Conservation (phyloP, 2,113 vertebrate genomes). For the Mustela nigripes region DNA sequence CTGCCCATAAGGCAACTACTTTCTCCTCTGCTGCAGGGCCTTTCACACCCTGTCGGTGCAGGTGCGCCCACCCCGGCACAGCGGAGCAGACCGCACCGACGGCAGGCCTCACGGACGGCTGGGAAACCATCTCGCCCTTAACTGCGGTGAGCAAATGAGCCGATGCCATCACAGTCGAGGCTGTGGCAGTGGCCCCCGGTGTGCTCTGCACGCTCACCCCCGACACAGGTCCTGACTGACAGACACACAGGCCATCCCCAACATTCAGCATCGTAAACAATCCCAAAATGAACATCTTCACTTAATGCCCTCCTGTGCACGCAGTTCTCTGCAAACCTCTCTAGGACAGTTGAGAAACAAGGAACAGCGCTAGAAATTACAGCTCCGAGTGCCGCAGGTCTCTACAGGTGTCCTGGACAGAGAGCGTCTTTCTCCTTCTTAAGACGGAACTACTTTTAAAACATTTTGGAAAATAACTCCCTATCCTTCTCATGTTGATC, state of each 20-base stretch:
- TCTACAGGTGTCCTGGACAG: not conserved
- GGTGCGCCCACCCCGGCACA: not conserved
- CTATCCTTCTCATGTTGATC: not conserved
- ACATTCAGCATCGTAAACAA: not conserved
- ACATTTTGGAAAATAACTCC: not conserved
- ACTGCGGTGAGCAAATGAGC: too few relatives aligned
- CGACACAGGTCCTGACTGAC: not conserved
- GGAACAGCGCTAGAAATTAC: not conserved
- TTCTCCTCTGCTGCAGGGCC: not conserved
- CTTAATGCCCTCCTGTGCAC: too few relatives aligned
- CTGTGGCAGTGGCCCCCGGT: not conserved
- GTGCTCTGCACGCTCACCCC: accelerated
- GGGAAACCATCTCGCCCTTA: not conserved
- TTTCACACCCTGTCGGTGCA: not conserved
- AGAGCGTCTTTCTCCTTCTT: not conserved
- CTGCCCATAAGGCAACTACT: not conserved
- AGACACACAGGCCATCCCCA: accelerated
- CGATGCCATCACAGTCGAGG: accelerated
- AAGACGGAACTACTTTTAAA: not conserved
- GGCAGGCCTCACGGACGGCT: not conserved
- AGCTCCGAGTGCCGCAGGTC: not conserved
- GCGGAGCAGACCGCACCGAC: accelerated
- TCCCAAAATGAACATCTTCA: not conserved
- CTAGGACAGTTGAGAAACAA: not conserved
- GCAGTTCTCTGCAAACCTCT: not conserved